Conservation (phyloP, 1,140 invertebrate genomes). For the Oscheius sp. region DNA sequence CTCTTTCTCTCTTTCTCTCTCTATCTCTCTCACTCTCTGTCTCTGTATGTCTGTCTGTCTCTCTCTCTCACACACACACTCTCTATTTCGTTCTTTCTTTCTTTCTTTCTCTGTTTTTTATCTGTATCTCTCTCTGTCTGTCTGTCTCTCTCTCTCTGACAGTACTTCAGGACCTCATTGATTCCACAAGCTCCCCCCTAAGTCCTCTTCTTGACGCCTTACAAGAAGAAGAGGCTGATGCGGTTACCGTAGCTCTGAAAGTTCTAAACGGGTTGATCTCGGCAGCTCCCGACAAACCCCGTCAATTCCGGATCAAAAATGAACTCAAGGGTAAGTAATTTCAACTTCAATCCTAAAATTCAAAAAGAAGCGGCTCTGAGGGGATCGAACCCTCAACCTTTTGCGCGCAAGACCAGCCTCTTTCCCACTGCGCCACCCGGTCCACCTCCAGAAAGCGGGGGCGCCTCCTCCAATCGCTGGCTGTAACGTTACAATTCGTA, state of each 20-base stretch:
- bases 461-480: background rate
- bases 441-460: background rate
- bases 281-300: background rate
- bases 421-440: background rate
- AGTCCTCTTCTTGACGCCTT: background rate
- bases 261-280: background rate
- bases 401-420: background rate
- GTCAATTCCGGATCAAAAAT: background rate
- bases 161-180: background rate
- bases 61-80: too few species aligned
- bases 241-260: background rate
- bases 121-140: too few species aligned
- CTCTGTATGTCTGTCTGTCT: too few species aligned
- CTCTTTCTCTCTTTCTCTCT: too few species aligned
- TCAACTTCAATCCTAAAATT: too few species aligned
- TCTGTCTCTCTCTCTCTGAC: too few species aligned
- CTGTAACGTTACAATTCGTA: background rate
- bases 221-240: background rate
- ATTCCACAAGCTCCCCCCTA: background rate
- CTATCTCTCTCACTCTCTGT: too few species aligned
- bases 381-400: background rate
- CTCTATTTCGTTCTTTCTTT: too few species aligned
- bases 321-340: slow-evolving; percentile 3
- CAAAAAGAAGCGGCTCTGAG: too few species aligned
- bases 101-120: too few species aligned